A percentile compares a stretch with the other conserved stretches of the same genome.
These are phyloP conservation scores for Acanthochromis polyacanthus DNA, from an alignment of 2,113 vertebrate species.

Conservation along the genomic window DNA sequence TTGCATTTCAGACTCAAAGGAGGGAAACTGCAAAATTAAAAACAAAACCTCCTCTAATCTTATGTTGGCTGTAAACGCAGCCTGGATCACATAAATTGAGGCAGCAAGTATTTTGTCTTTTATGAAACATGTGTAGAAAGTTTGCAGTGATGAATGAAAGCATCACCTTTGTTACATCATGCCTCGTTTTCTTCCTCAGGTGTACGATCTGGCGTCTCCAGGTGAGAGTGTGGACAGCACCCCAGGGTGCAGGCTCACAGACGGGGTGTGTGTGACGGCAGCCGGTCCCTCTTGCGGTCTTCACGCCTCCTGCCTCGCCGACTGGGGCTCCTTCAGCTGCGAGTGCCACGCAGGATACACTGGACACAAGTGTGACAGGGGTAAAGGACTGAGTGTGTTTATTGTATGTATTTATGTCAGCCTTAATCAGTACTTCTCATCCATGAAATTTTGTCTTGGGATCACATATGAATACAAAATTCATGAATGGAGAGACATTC, in stretches of 20 bases:
- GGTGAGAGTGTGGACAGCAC: slow-evolving; percentile 87
- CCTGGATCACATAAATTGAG: background rate
- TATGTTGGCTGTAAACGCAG: background rate
- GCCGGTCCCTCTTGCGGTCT: slow-evolving; percentile 86
- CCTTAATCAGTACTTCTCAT: too few species aligned
- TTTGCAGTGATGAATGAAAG: background rate
- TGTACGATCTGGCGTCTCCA: slow-evolving; percentile 89
- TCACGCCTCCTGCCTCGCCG: slow-evolving; percentile 87
- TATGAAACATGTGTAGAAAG: background rate
- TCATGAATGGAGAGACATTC: too few species aligned
- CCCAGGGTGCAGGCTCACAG: slow-evolving; percentile 86
- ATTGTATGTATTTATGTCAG: too few species aligned
- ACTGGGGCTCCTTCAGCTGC: slow-evolving; percentile 90
- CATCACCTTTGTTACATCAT: background rate
- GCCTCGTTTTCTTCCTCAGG: slow-evolving; percentile 70
- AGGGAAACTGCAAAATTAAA: background rate
- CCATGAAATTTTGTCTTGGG: background rate
- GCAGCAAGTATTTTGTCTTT: background rate
- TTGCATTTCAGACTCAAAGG: background rate
- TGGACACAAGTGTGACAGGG: slow-evolving; percentile 88
- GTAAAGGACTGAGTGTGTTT: slow-evolving; percentile 69
- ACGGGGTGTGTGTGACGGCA: slow-evolving; percentile 84
- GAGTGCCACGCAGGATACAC: slow-evolving; percentile 87
- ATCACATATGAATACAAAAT: too few species aligned
- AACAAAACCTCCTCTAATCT: background rate